Conservation (phyloP, 2,113 vertebrate genomes). For the Elachura formosa region DNA sequence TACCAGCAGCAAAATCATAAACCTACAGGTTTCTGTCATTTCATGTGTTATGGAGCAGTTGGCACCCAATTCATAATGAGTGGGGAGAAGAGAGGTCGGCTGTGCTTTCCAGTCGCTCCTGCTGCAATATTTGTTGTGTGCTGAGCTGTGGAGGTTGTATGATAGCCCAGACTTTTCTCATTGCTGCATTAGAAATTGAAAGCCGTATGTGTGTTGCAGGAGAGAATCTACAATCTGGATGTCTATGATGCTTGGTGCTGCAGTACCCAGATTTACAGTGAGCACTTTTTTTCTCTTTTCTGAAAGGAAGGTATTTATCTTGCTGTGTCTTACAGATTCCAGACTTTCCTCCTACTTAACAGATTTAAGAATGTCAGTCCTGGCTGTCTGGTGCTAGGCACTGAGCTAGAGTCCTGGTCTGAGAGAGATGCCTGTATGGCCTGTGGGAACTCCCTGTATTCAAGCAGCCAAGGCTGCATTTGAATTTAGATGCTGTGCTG, state of each 20-base stretch:
- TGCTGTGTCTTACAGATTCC: background rate
- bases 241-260: background rate
- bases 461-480: background rate
- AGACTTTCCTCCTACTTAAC: background rate
- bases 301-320: background rate
- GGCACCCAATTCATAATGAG: background rate
- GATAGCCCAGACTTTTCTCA: background rate
- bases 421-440: background rate
- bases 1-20: background rate
- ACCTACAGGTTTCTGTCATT: background rate
- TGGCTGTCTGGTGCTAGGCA: background rate
- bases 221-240: background rate
- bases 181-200: background rate
- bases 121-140: fast-evolving
- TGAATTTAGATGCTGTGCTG: background rate
- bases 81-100: background rate
- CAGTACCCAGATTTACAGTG: background rate
- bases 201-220: background rate
- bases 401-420: background rate
- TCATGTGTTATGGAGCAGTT: background rate
- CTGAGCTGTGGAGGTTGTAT: background rate
- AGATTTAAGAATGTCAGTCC: background rate
- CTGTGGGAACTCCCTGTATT: background rate
- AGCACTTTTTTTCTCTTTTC: background rate
- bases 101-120: background rate